Evolutionary conservation across 2,888 invertebrate genomes (phyloP), one percentile per base, ranked within the genome.

Genomic region (Eupithecia tripunctaria): DNA sequence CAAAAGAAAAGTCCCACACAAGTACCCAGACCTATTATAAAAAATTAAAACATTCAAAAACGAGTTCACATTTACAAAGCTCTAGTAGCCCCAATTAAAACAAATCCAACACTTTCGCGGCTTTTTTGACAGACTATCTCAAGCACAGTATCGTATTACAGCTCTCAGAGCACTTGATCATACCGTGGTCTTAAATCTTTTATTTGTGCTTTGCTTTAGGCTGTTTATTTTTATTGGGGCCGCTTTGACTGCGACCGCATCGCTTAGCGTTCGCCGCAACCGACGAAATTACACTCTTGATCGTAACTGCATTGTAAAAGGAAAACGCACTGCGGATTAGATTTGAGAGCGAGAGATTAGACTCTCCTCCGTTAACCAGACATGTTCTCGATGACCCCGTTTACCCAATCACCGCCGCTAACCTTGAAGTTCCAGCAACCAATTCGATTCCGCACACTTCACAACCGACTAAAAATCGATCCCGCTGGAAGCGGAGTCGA

Each of bases 91-190:
- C 25, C 64, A 64, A 64, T 64, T 64, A 38, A 64, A 64, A 41
- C 38, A 64, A 38, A 36, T 64, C 38, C 38, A 64, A 27, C 64
- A 25, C 25, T 64, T 38, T 64, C 60, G 36, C 64, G 64, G 64
- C 38, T 10, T 36, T 64, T 64, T 64, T 64, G 64, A 64, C 64
- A 64, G 38, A 64, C 64, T 41, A 43, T 66, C 43, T 66, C 2
- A 29, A 8, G 47, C 21, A 36, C 47, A 67, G 32, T 93, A 92
- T 93, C 93, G 84, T 84, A 88, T 93, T 93, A 92, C 93, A 90
- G 89, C 89, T 88, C 80, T 89, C 89, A 88, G 90, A 89, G 88
- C 89, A 91, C 91, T 92, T 93, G 93, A 93, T 92, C 92, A 91
- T 91, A 89, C 88, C 88, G 91, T 90, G 89, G 91, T 90, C 90